These are phyloP conservation scores for Macrobrachium rosenbergii DNA, from an alignment of 1,140 invertebrate species.

Conservation along the genomic window DNA sequence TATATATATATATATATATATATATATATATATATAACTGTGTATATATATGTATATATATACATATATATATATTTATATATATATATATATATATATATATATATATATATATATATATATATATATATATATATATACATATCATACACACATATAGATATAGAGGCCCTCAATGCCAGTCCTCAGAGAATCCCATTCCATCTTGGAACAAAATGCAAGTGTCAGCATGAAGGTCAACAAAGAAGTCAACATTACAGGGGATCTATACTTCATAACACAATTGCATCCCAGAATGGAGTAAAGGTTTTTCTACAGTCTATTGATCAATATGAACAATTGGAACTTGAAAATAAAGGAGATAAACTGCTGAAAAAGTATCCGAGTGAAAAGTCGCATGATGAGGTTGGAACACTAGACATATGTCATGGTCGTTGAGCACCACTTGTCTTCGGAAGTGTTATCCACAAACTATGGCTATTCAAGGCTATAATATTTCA, in stretches of 20 bases:
- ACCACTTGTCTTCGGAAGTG: constrained; percentile 56
- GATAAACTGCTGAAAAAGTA: constrained; percentile 12
- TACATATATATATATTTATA: no score
- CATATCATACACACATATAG: no score
- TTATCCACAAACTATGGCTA: constrained; percentile 47
- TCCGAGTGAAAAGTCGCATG: constrained; percentile 9
- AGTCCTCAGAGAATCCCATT: no score
- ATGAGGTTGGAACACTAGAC: constrained; percentile 35
- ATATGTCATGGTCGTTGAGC: constrained; percentile 51
- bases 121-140: no score
- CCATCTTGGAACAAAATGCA: background rate
- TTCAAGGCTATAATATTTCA: constrained; percentile 50
- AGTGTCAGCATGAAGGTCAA: constrained; percentile 14
- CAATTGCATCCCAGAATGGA: constrained; percentile 59
- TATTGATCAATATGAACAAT: background rate
- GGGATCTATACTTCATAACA: constrained; percentile 42
- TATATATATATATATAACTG: no score
- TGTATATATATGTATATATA: no score
- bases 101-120: no score
- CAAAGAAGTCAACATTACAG: constrained; percentile 55
- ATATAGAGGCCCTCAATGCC: no score
- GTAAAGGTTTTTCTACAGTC: constrained; percentile 13
- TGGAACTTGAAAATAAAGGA: constrained; percentile 3
- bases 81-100: no score
- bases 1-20: no score